Conservation (phyloP, 2,113 vertebrate genomes). For the Nothobranchius furzeri region DNA sequence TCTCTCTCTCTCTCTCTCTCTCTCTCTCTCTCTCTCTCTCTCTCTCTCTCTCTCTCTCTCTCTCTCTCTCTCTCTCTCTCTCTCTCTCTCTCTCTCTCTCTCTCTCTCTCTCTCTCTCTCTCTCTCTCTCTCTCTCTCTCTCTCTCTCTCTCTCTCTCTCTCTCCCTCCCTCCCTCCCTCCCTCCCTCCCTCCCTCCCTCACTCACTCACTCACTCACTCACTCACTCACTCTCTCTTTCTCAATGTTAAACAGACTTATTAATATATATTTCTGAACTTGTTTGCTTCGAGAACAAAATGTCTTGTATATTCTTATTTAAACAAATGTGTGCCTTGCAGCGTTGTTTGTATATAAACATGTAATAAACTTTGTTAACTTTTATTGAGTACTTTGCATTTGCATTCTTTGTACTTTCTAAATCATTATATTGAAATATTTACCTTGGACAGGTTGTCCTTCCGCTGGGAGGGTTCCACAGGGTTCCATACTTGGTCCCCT, state of each 20-base stretch:
- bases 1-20: constrained; percentile 36
- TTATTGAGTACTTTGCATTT: constrained; percentile 38
- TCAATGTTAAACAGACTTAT: constrained; percentile 61
- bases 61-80: constrained; percentile 16
- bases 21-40: constrained; percentile 35
- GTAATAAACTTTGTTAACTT: constrained; percentile 84
- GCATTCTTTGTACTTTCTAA: constrained; percentile 20
- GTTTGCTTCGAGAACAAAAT: constrained; percentile 66
- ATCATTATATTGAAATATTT: background rate
- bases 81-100: constrained; percentile 18
- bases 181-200: constrained; percentile 32
- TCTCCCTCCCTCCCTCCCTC: constrained; percentile 33
- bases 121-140: too few relatives aligned
- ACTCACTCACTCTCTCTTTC: constrained; percentile 12
- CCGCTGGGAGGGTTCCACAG: too few relatives aligned
- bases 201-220: constrained; percentile 34
- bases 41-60: constrained; percentile 49
- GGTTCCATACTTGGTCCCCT: too few relatives aligned
- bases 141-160: constrained; percentile 34
- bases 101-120: constrained; percentile 32
- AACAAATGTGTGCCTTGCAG: constrained; percentile 83
- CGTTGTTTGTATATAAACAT: constrained; percentile 85
- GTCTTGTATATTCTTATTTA: constrained; percentile 84
- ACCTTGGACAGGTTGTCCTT: too few relatives aligned
- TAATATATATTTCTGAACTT: constrained; percentile 76